Evolutionary conservation across 2,113 vertebrate genomes (phyloP).

Genomic region (cat (Felis catus)): DNA sequence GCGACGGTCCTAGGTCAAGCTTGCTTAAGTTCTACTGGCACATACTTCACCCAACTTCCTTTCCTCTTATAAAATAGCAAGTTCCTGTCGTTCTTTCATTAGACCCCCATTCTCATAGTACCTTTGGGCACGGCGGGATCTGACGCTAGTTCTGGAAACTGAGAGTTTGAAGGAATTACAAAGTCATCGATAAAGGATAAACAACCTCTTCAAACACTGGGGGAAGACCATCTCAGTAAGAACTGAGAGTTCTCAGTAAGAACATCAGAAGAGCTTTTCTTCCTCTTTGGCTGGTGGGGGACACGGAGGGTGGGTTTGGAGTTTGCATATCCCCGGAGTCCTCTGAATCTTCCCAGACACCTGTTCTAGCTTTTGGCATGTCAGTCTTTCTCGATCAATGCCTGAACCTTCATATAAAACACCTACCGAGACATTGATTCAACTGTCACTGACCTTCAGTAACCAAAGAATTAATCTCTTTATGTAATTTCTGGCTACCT

Average conservation of each 20-base stretch:
- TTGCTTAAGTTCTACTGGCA: not conserved
- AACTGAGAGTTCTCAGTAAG: too few relatives aligned
- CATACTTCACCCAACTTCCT: not conserved
- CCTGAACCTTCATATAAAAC: not conserved
- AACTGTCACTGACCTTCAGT: not conserved
- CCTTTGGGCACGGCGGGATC: not conserved
- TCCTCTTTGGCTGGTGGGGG: not conserved
- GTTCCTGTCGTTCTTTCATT: not conserved
- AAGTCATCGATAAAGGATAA: not conserved
- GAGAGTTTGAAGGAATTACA: not conserved
- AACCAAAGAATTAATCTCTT: not conserved
- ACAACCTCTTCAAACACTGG: not conserved
- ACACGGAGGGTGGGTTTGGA: not conserved
- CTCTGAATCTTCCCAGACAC: not conserved
- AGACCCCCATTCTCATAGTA: not conserved
- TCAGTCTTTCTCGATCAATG: not conserved
- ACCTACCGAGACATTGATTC: not conserved
- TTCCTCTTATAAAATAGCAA: not conserved
- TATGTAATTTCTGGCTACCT: not conserved
- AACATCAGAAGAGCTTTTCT: too few relatives aligned
- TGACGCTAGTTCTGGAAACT: not conserved
- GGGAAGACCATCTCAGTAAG: too few relatives aligned
- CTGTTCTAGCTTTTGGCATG: not conserved
- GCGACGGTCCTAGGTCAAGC: not conserved
- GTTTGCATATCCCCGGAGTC: not conserved